Evolutionary conservation across 2,797 vertebrate genomes (phyloP).

Genomic region (Gorsachius magnificus): DNA sequence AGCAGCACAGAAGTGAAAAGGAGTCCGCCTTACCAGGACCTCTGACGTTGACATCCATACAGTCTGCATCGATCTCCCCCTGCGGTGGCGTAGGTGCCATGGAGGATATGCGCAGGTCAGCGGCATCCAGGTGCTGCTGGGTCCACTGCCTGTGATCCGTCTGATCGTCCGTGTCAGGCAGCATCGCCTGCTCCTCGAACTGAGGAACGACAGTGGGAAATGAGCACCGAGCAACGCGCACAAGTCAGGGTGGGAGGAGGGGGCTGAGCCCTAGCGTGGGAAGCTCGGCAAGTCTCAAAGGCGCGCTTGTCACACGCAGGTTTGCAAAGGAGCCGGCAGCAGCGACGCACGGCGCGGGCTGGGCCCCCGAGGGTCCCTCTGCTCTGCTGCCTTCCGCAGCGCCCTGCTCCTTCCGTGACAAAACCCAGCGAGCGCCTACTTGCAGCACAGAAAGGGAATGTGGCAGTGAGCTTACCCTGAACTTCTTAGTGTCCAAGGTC

Average conservation of each 20-base stretch:
- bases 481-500: conserved; percentile 87
- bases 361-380: background rate
- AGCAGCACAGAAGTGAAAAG: background rate
- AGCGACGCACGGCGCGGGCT: background rate
- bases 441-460: background rate
- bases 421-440: background rate
- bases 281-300: background rate
- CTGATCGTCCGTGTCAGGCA: conserved; percentile 86
- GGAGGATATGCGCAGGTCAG: conserved; percentile 91
- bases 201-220: conserved; percentile 26
- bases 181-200: conserved; percentile 90
- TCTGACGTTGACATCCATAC: conserved; percentile 96
- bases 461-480: conserved; percentile 80
- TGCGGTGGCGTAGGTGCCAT: conserved; percentile 96
- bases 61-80: conserved; percentile 93
- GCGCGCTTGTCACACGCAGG: background rate
- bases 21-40: conserved; percentile 86
- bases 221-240: background rate
- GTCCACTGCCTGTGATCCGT: conserved; percentile 97
- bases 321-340: background rate
- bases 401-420: fast-evolving
- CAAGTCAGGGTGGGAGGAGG: background rate
- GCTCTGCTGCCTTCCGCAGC: background rate
- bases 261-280: background rate
- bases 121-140: conserved; percentile 96